phyloP scores from a whole-genome alignment of 2,888 invertebrate species.

The Altica lythri region DNA sequence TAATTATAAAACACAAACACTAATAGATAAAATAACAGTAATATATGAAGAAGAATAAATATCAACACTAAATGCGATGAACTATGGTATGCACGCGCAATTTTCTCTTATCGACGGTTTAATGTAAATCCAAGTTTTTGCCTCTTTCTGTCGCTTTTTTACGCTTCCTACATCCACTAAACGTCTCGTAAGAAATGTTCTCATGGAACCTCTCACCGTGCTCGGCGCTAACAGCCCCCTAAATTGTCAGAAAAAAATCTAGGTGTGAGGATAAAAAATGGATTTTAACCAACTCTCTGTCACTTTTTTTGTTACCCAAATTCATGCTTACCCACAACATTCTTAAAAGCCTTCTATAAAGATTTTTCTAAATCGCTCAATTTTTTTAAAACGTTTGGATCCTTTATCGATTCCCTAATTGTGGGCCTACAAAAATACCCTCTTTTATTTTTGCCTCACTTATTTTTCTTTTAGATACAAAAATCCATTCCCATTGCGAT shows the following conservation, averaged over 20 bases:
- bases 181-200: no score
- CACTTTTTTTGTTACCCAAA: neutral
- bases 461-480: constrained; percentile 2
- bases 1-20: no score
- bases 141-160: no score
- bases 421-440: neutral
- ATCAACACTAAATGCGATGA: no score
- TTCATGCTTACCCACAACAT: neutral
- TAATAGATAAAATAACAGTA: no score
- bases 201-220: no score
- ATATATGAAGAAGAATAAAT: no score
- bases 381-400: neutral
- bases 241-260: neutral
- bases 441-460: constrained; percentile 12
- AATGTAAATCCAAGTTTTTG: no score
- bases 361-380: neutral
- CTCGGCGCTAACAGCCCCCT: no score
- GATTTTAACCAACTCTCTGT: neutral
- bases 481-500: constrained; percentile 4
- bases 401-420: neutral
- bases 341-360: neutral
- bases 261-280: neutral
- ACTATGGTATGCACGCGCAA: no score
- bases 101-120: no score
- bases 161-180: no score